These are phyloP conservation scores for Spheniscus mendiculus DNA, from an alignment of 2,113 vertebrate genomes.

Conservation along the genomic window DNA sequence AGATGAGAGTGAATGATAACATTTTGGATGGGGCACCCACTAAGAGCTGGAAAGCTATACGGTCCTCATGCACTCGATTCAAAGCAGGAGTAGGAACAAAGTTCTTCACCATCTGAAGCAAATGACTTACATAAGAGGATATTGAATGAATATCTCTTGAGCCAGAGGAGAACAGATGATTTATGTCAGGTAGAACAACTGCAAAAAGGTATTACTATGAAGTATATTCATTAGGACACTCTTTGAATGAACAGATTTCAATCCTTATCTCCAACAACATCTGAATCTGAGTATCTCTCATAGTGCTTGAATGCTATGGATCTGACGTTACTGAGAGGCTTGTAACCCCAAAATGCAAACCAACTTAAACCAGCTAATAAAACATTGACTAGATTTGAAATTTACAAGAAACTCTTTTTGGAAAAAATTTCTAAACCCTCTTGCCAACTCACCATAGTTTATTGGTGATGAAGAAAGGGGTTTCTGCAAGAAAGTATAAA, in stretches of 20 bases:
- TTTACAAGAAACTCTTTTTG: neutral
- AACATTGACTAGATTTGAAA: neutral
- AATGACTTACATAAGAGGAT: neutral
- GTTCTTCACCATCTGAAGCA: neutral
- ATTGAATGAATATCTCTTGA: neutral
- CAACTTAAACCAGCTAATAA: neutral
- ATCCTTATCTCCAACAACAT: neutral
- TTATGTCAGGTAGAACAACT: neutral
- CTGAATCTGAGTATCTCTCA: neutral
- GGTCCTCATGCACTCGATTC: accelerated
- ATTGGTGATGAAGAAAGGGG: neutral
- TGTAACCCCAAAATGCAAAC: neutral
- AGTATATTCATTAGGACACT: neutral
- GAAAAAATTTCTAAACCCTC: neutral
- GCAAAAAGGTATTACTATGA: neutral
- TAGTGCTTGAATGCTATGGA: neutral
- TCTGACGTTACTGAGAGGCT: neutral
- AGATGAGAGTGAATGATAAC: neutral
- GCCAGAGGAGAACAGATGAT: neutral
- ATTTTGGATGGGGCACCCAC: neutral
- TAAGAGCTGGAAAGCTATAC: neutral
- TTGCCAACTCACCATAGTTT: neutral
- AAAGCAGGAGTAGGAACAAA: neutral
- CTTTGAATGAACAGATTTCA: neutral
- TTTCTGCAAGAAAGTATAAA: neutral